Conservation (phyloP, 2,888 invertebrate species). For the Pteria penguin region DNA sequence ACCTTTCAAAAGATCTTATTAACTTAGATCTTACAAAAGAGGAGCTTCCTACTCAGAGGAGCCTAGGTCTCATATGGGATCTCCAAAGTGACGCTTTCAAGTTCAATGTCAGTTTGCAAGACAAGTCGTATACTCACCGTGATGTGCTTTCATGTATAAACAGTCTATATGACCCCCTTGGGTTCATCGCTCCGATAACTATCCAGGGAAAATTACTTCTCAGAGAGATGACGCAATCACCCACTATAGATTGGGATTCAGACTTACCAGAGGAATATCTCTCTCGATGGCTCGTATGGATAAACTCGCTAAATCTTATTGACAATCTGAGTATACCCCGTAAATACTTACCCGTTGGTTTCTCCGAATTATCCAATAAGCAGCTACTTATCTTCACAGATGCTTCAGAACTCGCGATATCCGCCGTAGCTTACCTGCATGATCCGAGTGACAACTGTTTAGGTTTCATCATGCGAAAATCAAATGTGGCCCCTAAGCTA, state of each 20-base stretch:
- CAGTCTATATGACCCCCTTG: constrained; percentile 20
- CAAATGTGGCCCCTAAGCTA: constrained; percentile 5
- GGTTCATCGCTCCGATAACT: constrained; percentile 23
- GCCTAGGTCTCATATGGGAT: constrained; percentile 39
- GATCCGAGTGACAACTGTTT: background rate
- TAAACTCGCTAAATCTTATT: background rate
- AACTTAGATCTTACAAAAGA: constrained; percentile 12
- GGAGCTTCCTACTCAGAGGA: constrained; percentile 28
- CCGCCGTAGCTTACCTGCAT: constrained; percentile 5
- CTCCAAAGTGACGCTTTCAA: constrained; percentile 23
- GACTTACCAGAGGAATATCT: background rate
- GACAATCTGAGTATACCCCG: background rate
- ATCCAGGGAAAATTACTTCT: too few relatives aligned
- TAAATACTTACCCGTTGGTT: background rate
- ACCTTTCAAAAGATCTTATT: constrained; percentile 35
- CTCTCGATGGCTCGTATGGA: background rate
- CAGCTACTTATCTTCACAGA: background rate
- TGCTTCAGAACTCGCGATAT: background rate
- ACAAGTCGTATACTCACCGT: constrained; percentile 21
- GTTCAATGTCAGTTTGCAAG: background rate
- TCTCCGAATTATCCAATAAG: background rate
- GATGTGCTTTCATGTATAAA: constrained; percentile 8
- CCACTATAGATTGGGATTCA: background rate
- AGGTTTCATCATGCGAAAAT: constrained; percentile 13
- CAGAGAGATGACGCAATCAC: background rate